phyloP scores from a whole-genome alignment of 2,797 vertebrate species.

The Epinephelus awoara region DNA sequence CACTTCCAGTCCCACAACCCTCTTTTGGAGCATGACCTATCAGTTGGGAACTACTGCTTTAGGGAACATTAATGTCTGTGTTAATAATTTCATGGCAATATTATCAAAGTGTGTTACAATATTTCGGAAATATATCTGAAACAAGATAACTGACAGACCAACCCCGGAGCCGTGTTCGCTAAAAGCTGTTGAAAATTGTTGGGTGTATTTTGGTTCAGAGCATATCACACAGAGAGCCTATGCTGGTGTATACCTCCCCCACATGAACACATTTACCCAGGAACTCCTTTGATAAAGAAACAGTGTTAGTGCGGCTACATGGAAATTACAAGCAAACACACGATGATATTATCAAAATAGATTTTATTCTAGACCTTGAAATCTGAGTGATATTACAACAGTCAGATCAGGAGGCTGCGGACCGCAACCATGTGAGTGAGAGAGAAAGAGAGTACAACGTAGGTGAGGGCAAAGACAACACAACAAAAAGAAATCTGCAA shows the following conservation, averaged over 20 bases:
- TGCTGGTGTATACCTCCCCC: not conserved
- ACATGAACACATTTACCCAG: not conserved
- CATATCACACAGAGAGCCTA: too few species aligned
- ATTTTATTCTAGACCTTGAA: conserved; percentile 99
- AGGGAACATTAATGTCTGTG: too few species aligned
- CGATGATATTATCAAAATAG: conserved; percentile 98
- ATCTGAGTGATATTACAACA: conserved; percentile 98
- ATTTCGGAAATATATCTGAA: too few species aligned
- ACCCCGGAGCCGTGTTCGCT: too few species aligned
- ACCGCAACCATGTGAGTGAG: conserved; percentile 91
- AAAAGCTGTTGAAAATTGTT: too few species aligned
- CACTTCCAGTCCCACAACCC: too few species aligned
- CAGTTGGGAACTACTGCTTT: too few species aligned
- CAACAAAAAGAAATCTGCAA: conserved; percentile 89
- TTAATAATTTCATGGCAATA: too few species aligned
- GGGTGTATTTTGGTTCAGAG: too few species aligned
- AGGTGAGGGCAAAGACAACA: conserved; percentile 88
- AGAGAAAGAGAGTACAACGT: conserved; percentile 79
- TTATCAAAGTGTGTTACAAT: too few species aligned
- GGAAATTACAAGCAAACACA: conserved; percentile 65
- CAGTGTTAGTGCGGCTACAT: not conserved
- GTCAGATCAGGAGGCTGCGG: conserved; percentile 97
- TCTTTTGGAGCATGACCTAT: too few species aligned
- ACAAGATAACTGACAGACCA: too few species aligned
- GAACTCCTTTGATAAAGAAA: not conserved